These are phyloP conservation scores for Cynopterus sphinx DNA, from an alignment of 2,797 vertebrate species.

Conservation along the genomic window DNA sequence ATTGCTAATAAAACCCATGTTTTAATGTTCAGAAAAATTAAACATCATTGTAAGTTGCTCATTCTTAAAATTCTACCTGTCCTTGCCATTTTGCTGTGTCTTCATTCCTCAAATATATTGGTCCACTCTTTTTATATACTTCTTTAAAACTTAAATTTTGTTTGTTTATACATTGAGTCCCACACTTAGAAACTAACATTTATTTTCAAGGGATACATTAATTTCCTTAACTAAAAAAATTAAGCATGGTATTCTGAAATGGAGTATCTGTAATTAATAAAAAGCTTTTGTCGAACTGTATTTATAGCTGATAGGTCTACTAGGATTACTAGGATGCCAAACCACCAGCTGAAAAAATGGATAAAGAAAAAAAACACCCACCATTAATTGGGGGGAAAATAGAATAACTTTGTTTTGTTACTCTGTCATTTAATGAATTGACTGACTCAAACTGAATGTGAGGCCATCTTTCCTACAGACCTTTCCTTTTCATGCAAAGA, in stretches of 20 bases:
- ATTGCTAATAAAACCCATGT: slow-evolving; percentile 74
- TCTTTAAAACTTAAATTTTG: slow-evolving; percentile 52
- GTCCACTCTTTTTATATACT: neutral
- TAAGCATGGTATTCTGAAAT: slow-evolving; percentile 46
- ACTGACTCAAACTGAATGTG: neutral
- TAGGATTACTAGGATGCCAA: slow-evolving; percentile 6
- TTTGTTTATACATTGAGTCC: slow-evolving; percentile 33
- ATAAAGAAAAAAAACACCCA: neutral
- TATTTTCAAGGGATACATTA: neutral
- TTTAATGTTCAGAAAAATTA: slow-evolving; percentile 79
- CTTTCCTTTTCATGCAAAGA: slow-evolving; percentile 19
- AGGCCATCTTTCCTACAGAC: neutral
- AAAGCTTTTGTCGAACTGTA: slow-evolving; percentile 8
- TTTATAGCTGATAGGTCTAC: slow-evolving; percentile 25
- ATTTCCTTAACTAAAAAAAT: slow-evolving; percentile 44
- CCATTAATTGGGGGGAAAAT: neutral
- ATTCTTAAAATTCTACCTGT: slow-evolving; percentile 67
- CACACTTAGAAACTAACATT: slow-evolving; percentile 26
- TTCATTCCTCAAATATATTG: slow-evolving; percentile 58
- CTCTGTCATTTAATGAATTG: slow-evolving; percentile 50
- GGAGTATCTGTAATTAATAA: slow-evolving; percentile 13
- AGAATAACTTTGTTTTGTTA: slow-evolving; percentile 10
- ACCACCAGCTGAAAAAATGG: neutral
- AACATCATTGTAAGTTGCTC: slow-evolving; percentile 65
- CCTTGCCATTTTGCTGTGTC: slow-evolving; percentile 65